A percentile compares a stretch with the other conserved stretches of the same genome.
Evolutionary conservation across 2,888 invertebrate species (phyloP).

Genomic region (Ochropleura plecta): DNA sequence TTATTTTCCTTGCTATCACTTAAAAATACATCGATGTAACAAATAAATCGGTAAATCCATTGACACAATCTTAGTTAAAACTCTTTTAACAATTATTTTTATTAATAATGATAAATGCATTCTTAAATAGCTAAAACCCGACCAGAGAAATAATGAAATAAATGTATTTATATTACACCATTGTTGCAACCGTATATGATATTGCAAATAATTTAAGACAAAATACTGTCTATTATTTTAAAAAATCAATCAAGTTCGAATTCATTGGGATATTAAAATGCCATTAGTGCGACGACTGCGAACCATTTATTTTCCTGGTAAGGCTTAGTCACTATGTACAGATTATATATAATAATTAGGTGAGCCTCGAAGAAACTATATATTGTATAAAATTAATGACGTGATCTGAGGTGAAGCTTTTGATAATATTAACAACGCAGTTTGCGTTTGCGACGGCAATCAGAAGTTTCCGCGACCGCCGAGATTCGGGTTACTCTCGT

Average conservation of each 20-base stretch:
- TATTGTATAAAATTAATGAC: slow-evolving; percentile 71
- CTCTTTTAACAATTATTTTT: slow-evolving; percentile 75
- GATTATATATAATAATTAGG: slow-evolving; percentile 56
- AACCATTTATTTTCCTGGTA: slow-evolving; percentile 57
- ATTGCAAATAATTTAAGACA: slow-evolving; percentile 43
- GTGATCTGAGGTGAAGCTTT: slow-evolving; percentile 73
- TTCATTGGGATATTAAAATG: slow-evolving; percentile 30
- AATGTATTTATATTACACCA: slow-evolving; percentile 40
- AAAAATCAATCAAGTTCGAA: slow-evolving; percentile 22
- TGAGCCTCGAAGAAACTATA: slow-evolving; percentile 70
- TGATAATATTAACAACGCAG: slow-evolving; percentile 54
- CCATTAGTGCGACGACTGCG: slow-evolving; percentile 4
- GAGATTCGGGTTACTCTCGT: slow-evolving; percentile 91
- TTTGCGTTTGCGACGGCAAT: slow-evolving; percentile 66
- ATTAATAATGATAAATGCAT: slow-evolving; percentile 85
- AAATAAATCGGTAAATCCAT: slow-evolving; percentile 83
- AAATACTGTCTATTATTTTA: slow-evolving; percentile 32
- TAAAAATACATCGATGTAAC: slow-evolving; percentile 87
- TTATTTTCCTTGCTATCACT: slow-evolving; percentile 80
- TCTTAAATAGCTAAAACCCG: slow-evolving; percentile 69
- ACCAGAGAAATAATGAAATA: slow-evolving; percentile 65
- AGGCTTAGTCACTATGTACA: slow-evolving; percentile 65
- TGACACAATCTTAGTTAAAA: slow-evolving; percentile 81
- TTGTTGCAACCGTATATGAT: slow-evolving; percentile 42
- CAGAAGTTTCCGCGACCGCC: slow-evolving; percentile 89